These are phyloP conservation scores for Pelodiscus sinensis DNA, from an alignment of 2,113 vertebrate species.

Conservation along the genomic window DNA sequence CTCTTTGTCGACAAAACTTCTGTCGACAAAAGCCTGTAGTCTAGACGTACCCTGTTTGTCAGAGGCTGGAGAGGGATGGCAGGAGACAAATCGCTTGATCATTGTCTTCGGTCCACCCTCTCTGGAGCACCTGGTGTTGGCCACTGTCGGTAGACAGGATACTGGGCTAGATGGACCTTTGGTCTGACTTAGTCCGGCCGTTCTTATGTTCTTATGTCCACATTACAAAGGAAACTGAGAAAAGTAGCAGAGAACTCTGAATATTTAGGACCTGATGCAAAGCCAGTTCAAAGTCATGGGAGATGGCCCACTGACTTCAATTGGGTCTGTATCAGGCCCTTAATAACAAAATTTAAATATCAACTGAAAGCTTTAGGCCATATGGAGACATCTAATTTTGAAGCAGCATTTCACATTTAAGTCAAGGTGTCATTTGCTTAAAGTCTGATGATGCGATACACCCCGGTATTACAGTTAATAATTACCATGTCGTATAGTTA, in stretches of 20 bases:
- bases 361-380: conserved; percentile 1
- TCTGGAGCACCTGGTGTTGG: no score
- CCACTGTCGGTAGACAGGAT: no score
- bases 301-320: not conserved
- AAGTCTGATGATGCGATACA: not conserved
- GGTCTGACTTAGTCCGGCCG: no score
- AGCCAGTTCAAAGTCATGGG: not conserved
- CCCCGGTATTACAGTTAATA: conserved; percentile 54
- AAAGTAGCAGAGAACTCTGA: not conserved
- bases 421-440: conserved; percentile 44
- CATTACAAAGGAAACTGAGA: not conserved
- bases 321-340: not conserved
- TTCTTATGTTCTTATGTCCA: no score
- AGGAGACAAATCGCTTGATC: no score
- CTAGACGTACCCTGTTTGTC: no score
- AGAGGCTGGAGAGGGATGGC: no score
- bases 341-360: conserved; percentile 4
- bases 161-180: no score
- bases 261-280: not conserved
- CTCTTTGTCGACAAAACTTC: no score
- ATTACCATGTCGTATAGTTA: conserved; percentile 42
- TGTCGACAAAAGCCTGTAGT: no score
- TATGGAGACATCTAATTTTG: conserved; percentile 4
- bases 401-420: conserved; percentile 44
- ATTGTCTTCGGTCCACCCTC: no score